Evolutionary conservation across 2,797 vertebrate genomes (phyloP), one percentile per base, ranked within the genome.

Genomic region (Limnodromus scolopaceus): DNA sequence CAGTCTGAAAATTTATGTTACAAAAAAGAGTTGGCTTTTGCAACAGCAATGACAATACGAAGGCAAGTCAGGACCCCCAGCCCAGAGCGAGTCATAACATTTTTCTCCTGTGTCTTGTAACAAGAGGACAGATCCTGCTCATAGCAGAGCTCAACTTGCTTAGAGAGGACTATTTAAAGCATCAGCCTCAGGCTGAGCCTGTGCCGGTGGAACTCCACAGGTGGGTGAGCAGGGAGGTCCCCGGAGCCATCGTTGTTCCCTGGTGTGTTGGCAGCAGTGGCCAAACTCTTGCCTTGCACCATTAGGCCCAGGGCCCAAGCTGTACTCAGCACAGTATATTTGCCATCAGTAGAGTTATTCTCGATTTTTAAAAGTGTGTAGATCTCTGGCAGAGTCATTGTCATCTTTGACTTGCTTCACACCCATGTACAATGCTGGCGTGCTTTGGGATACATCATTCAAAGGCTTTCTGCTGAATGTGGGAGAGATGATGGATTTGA

Each of bases 381-480:
- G 5, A 16, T 77, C 32, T 68, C 55, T 13, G 49, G 49, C 14
- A 46, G 36, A 75, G 24, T 38, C 39, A 30, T 49, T 58, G 57
- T 5, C 14, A 20, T 1, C 55, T 65, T 39, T 1, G 2, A 6
- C 19, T 54, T 28, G 3, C 16, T 48, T 79, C 53, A 55, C 11
- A 9, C 15, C 20, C 1, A 0, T 8, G 25, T 7, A 3, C 18
- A 18, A 11, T 1, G 20, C 10, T 39, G 6, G 1, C 9, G 30
- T 11, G 23, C 57, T 70, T 23, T 66, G 74, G 2, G 2, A 13
- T 13, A 11, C 3, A 1, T 3, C n/a, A 69, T 17, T 68, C 46
- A 61, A 64, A 71, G 32, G 32, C 23, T 68, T 66, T 49, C 66
- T 51, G 20, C 5, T 20, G 45, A 10, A 2, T 16, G 13, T 49